A percentile compares a stretch with the other conserved stretches of the same genome.
Evolutionary conservation across 1,140 invertebrate species (phyloP).

Genomic region (Monomorium pharaonis): DNA sequence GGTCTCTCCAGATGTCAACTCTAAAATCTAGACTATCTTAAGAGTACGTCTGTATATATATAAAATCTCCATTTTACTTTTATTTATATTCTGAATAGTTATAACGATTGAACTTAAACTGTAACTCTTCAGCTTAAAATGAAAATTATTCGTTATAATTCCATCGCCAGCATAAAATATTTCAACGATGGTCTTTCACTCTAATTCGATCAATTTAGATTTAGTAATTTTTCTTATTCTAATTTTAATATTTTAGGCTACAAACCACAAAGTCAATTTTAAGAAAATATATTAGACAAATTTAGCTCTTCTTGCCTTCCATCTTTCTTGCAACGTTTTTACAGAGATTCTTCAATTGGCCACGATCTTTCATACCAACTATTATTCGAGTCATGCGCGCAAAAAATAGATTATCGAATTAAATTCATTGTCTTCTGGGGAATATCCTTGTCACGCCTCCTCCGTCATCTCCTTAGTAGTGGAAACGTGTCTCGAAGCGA

Average conservation of each 20-base stretch:
- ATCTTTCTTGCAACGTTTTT: not conserved
- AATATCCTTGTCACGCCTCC: constrained; percentile 34
- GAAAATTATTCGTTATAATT: not conserved
- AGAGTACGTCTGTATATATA: not conserved
- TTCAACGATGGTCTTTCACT: not conserved
- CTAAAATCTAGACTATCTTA: not conserved
- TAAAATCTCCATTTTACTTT: constrained; percentile 1
- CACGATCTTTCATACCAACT: not conserved
- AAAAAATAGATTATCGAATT: constrained; percentile 55
- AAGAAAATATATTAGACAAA: not conserved
- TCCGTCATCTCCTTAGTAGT: constrained; percentile 30
- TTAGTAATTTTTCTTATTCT: too few relatives aligned
- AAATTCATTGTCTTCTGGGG: constrained; percentile 36
- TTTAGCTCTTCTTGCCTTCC: not conserved
- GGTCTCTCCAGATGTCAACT: not conserved
- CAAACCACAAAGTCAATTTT: not conserved
- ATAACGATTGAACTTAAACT: not conserved
- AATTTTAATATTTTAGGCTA: not conserved
- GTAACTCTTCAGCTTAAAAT: not conserved
- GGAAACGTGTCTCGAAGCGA: constrained; percentile 32
- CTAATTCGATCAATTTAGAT: not conserved
- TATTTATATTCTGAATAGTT: not conserved
- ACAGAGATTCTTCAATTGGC: not conserved
- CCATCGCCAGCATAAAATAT: not conserved
- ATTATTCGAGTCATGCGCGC: constrained; percentile 46